Conservation (phyloP, 2,888 invertebrate species). For the Abrostola tripartita region DNA sequence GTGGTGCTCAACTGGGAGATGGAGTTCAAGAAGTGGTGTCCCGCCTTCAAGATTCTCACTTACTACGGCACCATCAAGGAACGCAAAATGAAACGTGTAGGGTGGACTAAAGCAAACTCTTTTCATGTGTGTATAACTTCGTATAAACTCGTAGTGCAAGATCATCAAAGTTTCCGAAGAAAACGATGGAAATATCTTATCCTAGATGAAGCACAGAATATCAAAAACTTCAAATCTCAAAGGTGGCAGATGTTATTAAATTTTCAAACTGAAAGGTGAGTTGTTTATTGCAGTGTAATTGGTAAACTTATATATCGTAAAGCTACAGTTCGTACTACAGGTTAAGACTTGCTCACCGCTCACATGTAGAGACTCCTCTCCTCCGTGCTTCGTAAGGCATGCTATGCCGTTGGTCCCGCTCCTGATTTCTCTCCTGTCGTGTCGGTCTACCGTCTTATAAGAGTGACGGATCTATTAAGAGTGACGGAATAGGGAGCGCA, state of each 20-base stretch:
- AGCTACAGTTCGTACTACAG: too few relatives aligned
- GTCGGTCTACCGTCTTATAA: too few relatives aligned
- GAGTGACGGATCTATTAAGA: too few relatives aligned
- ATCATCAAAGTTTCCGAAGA: constrained; percentile 98
- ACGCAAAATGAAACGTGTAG: constrained; percentile 95
- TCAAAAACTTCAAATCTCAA: constrained; percentile 99
- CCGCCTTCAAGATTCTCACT: constrained; percentile 99
- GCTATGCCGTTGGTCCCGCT: too few relatives aligned
- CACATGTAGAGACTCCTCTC: too few relatives aligned
- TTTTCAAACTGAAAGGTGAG: constrained; percentile 96
- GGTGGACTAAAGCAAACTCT: constrained; percentile 99
- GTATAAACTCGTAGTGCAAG: constrained; percentile 99
- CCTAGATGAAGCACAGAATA: constrained; percentile 99
- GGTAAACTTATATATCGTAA: too few relatives aligned
- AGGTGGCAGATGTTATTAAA: constrained; percentile 99
- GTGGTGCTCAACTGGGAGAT: constrained; percentile 99
- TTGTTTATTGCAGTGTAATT: neutral
- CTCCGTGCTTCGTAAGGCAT: too few relatives aligned
- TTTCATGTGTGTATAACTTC: constrained; percentile 99
- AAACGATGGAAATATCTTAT: constrained; percentile 99
- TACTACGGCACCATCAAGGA: constrained; percentile 99
- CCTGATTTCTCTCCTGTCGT: too few relatives aligned
- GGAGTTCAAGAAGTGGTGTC: constrained; percentile 99
- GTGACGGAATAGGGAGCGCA: too few relatives aligned
- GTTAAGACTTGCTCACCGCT: too few relatives aligned